Conservation (phyloP, 2,888 invertebrate genomes). For the Poecilobothrus nobilitatus region DNA sequence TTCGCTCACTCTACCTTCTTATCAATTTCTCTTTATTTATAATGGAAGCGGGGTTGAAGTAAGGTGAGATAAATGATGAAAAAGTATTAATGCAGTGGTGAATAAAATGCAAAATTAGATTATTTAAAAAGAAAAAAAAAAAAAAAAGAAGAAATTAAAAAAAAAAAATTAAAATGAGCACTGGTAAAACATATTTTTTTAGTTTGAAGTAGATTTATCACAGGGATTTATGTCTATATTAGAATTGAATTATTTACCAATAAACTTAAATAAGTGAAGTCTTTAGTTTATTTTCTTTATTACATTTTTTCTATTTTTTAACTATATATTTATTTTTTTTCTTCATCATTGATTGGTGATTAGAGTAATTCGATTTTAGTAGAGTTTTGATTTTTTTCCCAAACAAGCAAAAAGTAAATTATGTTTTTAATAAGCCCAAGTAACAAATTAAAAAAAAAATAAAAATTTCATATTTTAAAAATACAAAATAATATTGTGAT, state of each 20-base stretch:
- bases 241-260: constrained; percentile 1
- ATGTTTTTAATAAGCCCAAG: not conserved
- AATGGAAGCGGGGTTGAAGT: no score
- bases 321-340: not conserved
- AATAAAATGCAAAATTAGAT: no score
- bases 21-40: not conserved
- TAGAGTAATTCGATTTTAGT: constrained; percentile 6
- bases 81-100: no score
- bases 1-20: not conserved
- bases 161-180: not conserved
- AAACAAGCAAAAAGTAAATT: no score
- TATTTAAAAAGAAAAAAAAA: no score
- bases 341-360: not conserved
- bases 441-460: no score
- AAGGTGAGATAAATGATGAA: no score
- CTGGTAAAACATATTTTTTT: not conserved
- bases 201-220: not conserved
- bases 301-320: not conserved
- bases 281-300: not conserved
- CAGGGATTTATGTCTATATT: constrained; percentile 3
- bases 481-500: no score
- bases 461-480: no score
- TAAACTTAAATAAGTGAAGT: not conserved
- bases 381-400: not conserved
- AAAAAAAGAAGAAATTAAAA: no score